Evolutionary conservation across 1,140 invertebrate species (phyloP).

Genomic region (Schlechtendalia chinensis): DNA sequence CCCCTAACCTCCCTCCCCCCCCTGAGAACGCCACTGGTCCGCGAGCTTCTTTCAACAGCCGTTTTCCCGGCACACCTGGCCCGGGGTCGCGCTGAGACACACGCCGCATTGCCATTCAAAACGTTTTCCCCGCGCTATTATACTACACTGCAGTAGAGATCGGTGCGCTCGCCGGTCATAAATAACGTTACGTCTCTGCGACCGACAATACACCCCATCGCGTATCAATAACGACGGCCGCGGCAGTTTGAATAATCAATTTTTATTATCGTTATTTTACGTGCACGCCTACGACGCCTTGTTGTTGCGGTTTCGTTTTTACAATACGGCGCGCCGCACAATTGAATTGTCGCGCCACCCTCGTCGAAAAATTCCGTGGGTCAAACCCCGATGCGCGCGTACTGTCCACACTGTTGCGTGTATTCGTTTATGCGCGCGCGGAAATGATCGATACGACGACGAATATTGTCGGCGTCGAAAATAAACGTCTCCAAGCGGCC

Average conservation of each 20-base stretch:
- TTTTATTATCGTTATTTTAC: constrained; percentile 43
- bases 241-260: constrained; percentile 22
- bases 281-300: background rate
- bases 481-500: background rate
- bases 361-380: constrained; percentile 24
- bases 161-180: background rate
- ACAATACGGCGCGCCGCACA: background rate
- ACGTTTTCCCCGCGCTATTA: background rate
- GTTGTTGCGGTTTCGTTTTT: constrained; percentile 30
- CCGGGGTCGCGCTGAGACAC: background rate
- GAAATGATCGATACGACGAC: background rate
- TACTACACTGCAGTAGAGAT: constrained; percentile 4
- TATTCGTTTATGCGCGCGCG: too few relatives aligned
- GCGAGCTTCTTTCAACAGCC: background rate
- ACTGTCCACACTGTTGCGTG: too few relatives aligned
- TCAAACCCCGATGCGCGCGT: too few relatives aligned
- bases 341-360: constrained; percentile 28
- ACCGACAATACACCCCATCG: background rate
- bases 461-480: background rate
- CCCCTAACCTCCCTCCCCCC: too few relatives aligned
- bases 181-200: constrained; percentile 18
- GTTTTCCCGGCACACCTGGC: constrained; percentile 20
- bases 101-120: constrained; percentile 7
- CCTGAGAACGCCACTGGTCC: background rate
- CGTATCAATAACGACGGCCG: constrained; percentile 2